These are phyloP conservation scores for Ctena decussata DNA, from an alignment of 2,888 invertebrate genomes.

Conservation along the genomic window DNA sequence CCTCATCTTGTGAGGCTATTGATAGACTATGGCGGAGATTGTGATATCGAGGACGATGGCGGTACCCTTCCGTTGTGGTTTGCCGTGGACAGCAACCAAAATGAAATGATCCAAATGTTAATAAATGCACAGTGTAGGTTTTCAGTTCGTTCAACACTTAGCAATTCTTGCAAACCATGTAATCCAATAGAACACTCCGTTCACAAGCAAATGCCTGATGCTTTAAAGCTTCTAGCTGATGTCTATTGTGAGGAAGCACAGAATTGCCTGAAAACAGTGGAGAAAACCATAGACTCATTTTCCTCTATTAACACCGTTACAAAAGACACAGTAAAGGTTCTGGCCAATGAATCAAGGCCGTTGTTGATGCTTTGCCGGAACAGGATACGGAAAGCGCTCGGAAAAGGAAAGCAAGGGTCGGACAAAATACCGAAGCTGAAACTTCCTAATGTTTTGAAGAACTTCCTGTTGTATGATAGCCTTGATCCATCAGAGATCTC, in stretches of 20 bases:
- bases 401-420: slow-evolving; percentile 56
- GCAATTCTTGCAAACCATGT: slow-evolving; percentile 89
- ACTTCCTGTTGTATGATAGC: slow-evolving; percentile 73
- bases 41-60: slow-evolving; percentile 81
- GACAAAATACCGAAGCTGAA: slow-evolving; percentile 68
- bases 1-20: slow-evolving; percentile 80
- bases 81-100: slow-evolving; percentile 82
- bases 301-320: slow-evolving; percentile 28
- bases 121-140: slow-evolving; percentile 96
- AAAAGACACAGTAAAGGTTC: slow-evolving; percentile 15
- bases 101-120: slow-evolving; percentile 73
- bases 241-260: slow-evolving; percentile 77
- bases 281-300: slow-evolving; percentile 30
- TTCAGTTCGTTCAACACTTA: slow-evolving; percentile 92
- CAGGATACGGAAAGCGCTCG: slow-evolving; percentile 67
- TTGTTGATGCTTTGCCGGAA: slow-evolving; percentile 75
- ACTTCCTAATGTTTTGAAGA: slow-evolving; percentile 72
- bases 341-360: slow-evolving; percentile 64
- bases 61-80: slow-evolving; percentile 85
- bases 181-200: slow-evolving; percentile 79
- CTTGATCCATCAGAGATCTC: neutral
- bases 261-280: slow-evolving; percentile 49
- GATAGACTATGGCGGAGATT: slow-evolving; percentile 80
- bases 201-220: slow-evolving; percentile 73
- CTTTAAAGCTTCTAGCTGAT: slow-evolving; percentile 75